These are phyloP conservation scores for Spondyliosoma cantharus DNA, from an alignment of 2,797 vertebrate species.

Conservation along the genomic window DNA sequence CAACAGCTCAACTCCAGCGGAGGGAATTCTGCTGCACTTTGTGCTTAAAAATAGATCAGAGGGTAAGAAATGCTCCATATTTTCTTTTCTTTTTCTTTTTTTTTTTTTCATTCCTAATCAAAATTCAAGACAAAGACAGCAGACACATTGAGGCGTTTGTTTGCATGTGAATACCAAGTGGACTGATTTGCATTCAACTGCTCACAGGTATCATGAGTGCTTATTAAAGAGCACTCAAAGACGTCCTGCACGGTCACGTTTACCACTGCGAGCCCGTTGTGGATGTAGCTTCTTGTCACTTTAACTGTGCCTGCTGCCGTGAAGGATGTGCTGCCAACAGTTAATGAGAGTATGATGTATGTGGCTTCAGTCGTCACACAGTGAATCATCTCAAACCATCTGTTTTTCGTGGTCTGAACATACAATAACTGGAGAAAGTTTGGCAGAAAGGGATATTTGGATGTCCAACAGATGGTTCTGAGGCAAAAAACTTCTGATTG, in stretches of 20 bases:
- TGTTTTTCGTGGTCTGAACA: constrained; percentile 50
- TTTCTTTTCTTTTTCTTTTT: constrained; percentile 7
- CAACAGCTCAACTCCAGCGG: constrained; percentile 46
- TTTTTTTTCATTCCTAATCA: constrained; percentile 29
- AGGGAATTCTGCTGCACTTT: constrained; percentile 44
- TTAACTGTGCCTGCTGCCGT: constrained; percentile 48
- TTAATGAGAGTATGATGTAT: constrained; percentile 56
- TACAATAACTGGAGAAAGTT: constrained; percentile 37
- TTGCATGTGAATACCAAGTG: constrained; percentile 25
- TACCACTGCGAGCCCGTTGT: not conserved
- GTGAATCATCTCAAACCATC: constrained; percentile 62
- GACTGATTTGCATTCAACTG: constrained; percentile 41
- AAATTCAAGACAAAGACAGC: constrained; percentile 50
- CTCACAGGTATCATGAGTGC: not conserved
- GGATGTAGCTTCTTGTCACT: constrained; percentile 37
- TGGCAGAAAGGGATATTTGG: not conserved
- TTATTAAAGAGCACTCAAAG: constrained; percentile 19
- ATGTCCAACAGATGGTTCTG: constrained; percentile 34
- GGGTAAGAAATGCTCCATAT: constrained; percentile 17
- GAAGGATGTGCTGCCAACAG: constrained; percentile 31
- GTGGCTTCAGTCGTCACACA: constrained; percentile 39
- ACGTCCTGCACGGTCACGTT: constrained; percentile 17
- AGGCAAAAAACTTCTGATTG: constrained; percentile 41
- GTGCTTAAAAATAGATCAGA: constrained; percentile 62
- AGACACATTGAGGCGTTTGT: constrained; percentile 26